Evolutionary conservation across 2,113 vertebrate genomes (phyloP).

Genomic region (Ceratotherium simum): DNA sequence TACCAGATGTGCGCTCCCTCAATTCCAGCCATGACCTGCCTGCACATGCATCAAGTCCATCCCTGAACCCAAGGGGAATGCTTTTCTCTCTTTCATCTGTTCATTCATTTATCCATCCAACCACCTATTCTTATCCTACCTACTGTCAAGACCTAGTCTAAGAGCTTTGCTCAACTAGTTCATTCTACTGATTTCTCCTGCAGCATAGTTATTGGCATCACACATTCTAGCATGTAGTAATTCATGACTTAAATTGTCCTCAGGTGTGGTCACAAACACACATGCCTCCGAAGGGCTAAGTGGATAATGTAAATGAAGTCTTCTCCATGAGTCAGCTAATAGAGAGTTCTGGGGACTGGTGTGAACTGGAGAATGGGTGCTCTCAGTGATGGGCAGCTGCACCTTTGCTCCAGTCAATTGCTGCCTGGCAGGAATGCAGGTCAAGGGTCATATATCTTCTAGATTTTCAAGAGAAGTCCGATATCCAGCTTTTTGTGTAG

Average conservation of each 20-base stretch:
- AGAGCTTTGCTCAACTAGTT: background rate
- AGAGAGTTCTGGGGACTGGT: background rate
- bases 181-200: background rate
- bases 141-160: background rate
- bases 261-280: background rate
- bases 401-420: background rate
- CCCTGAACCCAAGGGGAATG: background rate
- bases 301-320: background rate
- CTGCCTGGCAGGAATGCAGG: background rate
- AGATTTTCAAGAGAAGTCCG: conserved; percentile 11
- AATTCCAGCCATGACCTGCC: background rate
- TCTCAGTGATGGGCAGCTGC: background rate
- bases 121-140: background rate
- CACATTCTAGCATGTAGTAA: background rate
- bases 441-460: background rate
- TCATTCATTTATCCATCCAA: background rate
- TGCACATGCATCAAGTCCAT: background rate
- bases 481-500: background rate
- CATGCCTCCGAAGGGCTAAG: background rate
- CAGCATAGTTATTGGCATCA: background rate
- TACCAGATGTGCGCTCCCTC: background rate
- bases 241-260: background rate
- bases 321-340: background rate
- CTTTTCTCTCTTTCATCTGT: background rate
- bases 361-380: background rate